Conservation (phyloP, 2,888 invertebrate genomes). For the Metopia argyrocephala region DNA sequence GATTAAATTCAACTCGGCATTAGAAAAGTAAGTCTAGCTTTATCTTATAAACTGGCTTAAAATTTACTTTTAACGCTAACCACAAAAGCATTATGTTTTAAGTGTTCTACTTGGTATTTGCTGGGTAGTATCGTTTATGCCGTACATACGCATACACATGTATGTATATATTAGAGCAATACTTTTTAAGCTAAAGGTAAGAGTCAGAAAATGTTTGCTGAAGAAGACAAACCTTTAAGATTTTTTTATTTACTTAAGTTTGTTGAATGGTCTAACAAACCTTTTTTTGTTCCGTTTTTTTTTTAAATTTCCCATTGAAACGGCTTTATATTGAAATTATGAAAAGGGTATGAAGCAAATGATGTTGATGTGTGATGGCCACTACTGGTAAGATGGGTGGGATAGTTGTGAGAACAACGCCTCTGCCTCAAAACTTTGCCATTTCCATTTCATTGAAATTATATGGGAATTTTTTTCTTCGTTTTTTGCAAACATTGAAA, state of each 20-base stretch:
- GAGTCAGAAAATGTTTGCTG: neutral
- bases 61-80: no score
- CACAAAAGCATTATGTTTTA: no score
- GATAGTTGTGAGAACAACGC: neutral
- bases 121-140: neutral
- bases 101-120: no score
- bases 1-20: no score
- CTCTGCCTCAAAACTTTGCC: neutral
- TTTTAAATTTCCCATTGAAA: neutral
- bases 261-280: neutral
- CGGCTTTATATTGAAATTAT: constrained; percentile 19
- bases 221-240: constrained; percentile 48
- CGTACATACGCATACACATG: neutral
- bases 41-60: no score
- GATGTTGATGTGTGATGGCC: neutral
- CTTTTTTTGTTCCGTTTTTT: constrained; percentile 20
- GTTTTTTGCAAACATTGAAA: constrained; percentile 44
- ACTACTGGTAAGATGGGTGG: neutral
- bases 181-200: constrained; percentile 8
- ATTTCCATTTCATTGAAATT: constrained; percentile 12
- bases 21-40: no score
- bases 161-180: neutral
- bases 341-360: neutral
- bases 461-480: neutral
- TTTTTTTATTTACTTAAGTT: constrained; percentile 54